Evolutionary conservation across 2,797 vertebrate genomes (phyloP).

Genomic region (Calcarius lapponicus): DNA sequence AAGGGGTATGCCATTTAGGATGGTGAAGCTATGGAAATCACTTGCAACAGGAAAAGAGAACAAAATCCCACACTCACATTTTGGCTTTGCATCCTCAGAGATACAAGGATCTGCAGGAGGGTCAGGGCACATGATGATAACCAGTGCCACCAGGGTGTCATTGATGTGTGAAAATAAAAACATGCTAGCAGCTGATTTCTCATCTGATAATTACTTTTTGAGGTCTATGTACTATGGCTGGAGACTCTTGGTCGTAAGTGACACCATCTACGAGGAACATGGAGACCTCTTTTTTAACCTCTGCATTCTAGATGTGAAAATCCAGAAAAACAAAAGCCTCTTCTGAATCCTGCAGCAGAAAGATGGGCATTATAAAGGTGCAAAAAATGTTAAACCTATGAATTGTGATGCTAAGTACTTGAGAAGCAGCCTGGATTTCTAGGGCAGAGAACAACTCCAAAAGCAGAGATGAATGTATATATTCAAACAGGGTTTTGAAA

Average conservation of each 20-base stretch:
- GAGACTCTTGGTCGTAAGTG: not conserved
- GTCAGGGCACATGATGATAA: not conserved
- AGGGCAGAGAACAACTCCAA: not conserved
- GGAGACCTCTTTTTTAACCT: not conserved
- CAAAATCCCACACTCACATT: not conserved
- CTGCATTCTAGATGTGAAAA: not conserved
- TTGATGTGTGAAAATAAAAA: not conserved
- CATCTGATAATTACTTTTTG: not conserved
- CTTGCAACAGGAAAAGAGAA: not conserved
- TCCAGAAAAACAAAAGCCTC: not conserved
- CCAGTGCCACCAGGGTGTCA: not conserved
- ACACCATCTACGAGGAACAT: not conserved
- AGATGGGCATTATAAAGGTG: not conserved
- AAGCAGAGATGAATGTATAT: not conserved
- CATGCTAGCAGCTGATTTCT: not conserved
- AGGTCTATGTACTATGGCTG: not conserved
- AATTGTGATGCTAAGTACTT: not conserved
- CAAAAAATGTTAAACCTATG: not conserved
- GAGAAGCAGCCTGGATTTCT: not conserved
- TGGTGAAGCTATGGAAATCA: not conserved
- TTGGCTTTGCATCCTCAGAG: not conserved
- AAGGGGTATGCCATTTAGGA: not conserved
- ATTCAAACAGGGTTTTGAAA: not conserved
- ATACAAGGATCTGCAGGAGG: not conserved
- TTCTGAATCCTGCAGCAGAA: not conserved